Percentiles rank a stretch among this genome's conserved stretches.
Evolutionary conservation across 2,113 vertebrate genomes (phyloP).

Genomic region (Gymnocephalus cernua): DNA sequence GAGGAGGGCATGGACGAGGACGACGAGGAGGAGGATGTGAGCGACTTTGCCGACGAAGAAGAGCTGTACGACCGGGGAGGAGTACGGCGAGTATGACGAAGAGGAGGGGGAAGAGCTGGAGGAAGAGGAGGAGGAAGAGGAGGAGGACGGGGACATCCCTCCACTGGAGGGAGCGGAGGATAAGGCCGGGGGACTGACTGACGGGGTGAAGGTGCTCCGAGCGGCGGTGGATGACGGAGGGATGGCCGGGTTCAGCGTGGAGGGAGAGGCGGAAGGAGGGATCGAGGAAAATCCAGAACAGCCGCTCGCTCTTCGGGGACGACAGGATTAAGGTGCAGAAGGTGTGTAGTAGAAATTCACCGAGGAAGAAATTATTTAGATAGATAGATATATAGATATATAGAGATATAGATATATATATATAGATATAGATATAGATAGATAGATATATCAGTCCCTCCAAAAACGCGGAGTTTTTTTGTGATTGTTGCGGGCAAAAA

Average conservation of each 20-base stretch:
- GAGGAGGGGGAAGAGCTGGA: constrained; percentile 73
- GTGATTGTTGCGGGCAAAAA: no score
- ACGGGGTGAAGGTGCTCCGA: constrained; percentile 64
- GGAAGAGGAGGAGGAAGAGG: constrained; percentile 74
- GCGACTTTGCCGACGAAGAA: constrained; percentile 81
- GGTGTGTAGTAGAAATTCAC: not conserved
- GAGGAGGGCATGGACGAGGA: constrained; percentile 83
- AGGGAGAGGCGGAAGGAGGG: constrained; percentile 75
- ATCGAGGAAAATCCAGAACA: constrained; percentile 84
- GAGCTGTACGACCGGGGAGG: constrained; percentile 74
- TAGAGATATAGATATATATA: no score
- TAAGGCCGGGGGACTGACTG: constrained; percentile 61
- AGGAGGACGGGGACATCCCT: constrained; percentile 77
- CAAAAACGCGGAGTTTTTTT: no score
- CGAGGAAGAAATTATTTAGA: no score
- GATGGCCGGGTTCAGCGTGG: constrained; percentile 58
- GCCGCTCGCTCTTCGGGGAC: constrained; percentile 54
- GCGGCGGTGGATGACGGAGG: constrained; percentile 50
- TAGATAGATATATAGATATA: no score
- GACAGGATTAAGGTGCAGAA: constrained; percentile 73
- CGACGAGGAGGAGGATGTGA: constrained; percentile 87
- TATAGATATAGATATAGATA: no score
- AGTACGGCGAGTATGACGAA: constrained; percentile 78
- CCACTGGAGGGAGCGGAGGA: constrained; percentile 75
- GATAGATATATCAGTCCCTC: no score